Evolutionary conservation across 2,888 invertebrate species (phyloP).

Genomic region (Bembecia ichneumoniformis): DNA sequence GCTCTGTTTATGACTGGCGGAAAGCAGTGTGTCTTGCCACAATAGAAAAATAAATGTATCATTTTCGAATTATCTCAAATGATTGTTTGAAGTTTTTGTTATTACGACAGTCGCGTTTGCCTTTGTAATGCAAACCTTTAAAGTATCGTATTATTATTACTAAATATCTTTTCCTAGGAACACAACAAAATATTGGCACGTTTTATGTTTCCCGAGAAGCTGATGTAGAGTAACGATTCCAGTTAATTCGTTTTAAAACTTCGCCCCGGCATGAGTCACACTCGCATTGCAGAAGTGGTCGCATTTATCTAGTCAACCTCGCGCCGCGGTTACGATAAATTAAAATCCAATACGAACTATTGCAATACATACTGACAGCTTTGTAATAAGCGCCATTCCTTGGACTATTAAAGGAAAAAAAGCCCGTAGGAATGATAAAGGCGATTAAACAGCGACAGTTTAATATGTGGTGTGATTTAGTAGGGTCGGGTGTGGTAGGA

Average conservation of each 20-base stretch:
- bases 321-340: conserved; percentile 29
- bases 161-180: no score
- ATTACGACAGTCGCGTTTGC: no score
- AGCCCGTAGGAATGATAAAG: conserved; percentile 30
- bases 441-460: conserved; percentile 45
- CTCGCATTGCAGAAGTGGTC: conserved; percentile 23
- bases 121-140: no score
- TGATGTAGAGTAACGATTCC: neutral
- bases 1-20: no score
- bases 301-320: conserved; percentile 24
- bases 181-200: no score
- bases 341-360: conserved; percentile 29
- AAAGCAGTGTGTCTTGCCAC: no score
- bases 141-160: no score
- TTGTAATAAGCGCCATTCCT: conserved; percentile 23
- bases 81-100: no score
- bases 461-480: conserved; percentile 50
- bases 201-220: neutral
- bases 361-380: conserved; percentile 41
- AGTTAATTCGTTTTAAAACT: neutral
- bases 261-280: conserved; percentile 15
- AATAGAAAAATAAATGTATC: no score
- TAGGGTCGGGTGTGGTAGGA: conserved; percentile 47
- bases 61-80: no score
- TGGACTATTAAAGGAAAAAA: conserved; percentile 19